phyloP scores from a whole-genome alignment of 2,888 invertebrate genomes.

The Plusia festucae region DNA sequence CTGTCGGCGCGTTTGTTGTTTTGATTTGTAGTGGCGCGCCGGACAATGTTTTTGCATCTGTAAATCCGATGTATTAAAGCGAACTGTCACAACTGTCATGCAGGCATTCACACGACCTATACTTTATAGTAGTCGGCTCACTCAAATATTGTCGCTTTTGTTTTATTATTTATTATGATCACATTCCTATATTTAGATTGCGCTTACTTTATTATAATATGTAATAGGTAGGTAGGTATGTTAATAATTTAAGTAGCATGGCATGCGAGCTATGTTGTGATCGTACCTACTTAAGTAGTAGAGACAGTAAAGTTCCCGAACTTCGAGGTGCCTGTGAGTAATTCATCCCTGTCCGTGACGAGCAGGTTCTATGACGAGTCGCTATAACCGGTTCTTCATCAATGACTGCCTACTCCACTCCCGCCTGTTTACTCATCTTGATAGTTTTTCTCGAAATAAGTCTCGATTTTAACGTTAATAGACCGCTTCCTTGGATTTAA shows the following conservation, averaged over 20 bases:
- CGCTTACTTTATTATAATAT: no score
- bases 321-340: conserved; percentile 71
- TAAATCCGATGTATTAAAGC: conserved; percentile 61
- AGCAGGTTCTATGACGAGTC: conserved; percentile 79
- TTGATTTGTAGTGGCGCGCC: conserved; percentile 82
- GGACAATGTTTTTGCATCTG: conserved; percentile 76
- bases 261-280: conserved; percentile 60
- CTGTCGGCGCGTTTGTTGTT: conserved; percentile 85
- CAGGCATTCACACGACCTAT: conserved; percentile 34
- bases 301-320: conserved; percentile 70
- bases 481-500: conserved; percentile 60
- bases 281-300: conserved; percentile 56
- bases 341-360: conserved; percentile 85
- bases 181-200: background rate
- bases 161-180: conserved; percentile 2
- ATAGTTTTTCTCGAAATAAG: conserved; percentile 73
- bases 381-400: conserved; percentile 84
- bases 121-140: conserved; percentile 28
- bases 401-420: conserved; percentile 84
- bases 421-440: conserved; percentile 73
- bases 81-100: conserved; percentile 34
- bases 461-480: conserved; percentile 79
- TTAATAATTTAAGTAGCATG: no score
- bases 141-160: background rate
- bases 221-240: no score